Conservation (phyloP, 2,797 vertebrate genomes). For the Nannoperca australis region DNA sequence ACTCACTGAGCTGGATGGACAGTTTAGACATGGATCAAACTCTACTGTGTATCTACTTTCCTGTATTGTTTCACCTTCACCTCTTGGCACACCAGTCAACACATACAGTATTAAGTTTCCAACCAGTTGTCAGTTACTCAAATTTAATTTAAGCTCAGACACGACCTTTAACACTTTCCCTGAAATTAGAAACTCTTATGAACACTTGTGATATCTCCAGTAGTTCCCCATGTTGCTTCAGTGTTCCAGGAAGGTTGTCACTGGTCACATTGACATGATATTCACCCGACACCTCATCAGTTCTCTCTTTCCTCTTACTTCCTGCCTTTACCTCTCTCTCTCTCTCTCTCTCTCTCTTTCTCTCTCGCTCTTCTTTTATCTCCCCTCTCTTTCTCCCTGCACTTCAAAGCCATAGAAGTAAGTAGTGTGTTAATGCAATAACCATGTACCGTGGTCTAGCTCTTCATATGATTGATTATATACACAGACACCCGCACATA, state of each 20-base stretch:
- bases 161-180: constrained; percentile 31
- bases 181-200: constrained; percentile 46
- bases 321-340: constrained; percentile 31
- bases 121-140: background rate
- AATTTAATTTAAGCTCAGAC: background rate
- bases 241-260: constrained; percentile 50
- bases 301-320: constrained; percentile 42
- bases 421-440: constrained; percentile 74
- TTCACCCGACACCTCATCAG: constrained; percentile 67
- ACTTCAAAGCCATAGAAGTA: constrained; percentile 60
- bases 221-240: constrained; percentile 45
- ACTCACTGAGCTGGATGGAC: background rate
- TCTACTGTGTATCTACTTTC: background rate
- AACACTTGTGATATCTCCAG: constrained; percentile 45
- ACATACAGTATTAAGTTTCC: background rate
- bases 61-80: background rate
- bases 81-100: background rate
- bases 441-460: constrained; percentile 68
- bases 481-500: constrained; percentile 62
- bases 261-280: constrained; percentile 48
- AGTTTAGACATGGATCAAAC: too few species aligned
- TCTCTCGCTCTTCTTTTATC: constrained; percentile 56
- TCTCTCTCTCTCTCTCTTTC: constrained; percentile 14
- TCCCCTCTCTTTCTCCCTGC: constrained; percentile 44
- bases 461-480: constrained; percentile 72